phyloP scores from a whole-genome alignment of 2,113 vertebrate genomes.

The Falco punctatus region DNA sequence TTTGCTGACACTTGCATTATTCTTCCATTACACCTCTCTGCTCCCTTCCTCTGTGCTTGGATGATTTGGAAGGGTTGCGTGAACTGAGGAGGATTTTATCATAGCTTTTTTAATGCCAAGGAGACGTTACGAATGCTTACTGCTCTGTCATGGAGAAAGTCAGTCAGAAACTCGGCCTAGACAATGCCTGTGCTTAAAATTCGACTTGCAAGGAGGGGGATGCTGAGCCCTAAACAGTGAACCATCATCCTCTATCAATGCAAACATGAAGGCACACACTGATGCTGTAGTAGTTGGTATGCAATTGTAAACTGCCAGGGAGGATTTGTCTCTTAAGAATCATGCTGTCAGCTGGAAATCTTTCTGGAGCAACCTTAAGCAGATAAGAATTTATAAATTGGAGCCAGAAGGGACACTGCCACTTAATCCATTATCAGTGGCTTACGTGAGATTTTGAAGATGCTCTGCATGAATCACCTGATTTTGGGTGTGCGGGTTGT shows the following conservation, averaged over 20 bases:
- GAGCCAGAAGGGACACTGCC: slow-evolving; percentile 28
- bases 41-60: not conserved
- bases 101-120: not conserved
- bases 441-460: slow-evolving; percentile 10
- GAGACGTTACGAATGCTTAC: not conserved
- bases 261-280: not conserved
- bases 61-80: not conserved
- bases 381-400: slow-evolving; percentile 52
- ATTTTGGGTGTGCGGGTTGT: not conserved
- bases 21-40: not conserved
- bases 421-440: slow-evolving; percentile 37
- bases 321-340: slow-evolving; percentile 52
- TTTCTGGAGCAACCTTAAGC: slow-evolving; percentile 46
- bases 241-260: not conserved
- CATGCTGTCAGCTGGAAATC: slow-evolving; percentile 49
- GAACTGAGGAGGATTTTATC: not conserved
- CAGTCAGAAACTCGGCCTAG: slow-evolving; percentile 14
- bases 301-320: slow-evolving; percentile 47
- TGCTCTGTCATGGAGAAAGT: not conserved
- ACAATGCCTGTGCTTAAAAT: slow-evolving; percentile 29
- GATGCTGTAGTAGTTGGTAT: slow-evolving; percentile 29
- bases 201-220: not conserved
- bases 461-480: slow-evolving; percentile 17
- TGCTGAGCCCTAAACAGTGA: not conserved
- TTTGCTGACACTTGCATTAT: not conserved